Percentiles rank a stretch among this genome's conserved stretches.
These are phyloP conservation scores for Drosophila greeni DNA, from an alignment of 2,888 invertebrate species.

Conservation along the genomic window DNA sequence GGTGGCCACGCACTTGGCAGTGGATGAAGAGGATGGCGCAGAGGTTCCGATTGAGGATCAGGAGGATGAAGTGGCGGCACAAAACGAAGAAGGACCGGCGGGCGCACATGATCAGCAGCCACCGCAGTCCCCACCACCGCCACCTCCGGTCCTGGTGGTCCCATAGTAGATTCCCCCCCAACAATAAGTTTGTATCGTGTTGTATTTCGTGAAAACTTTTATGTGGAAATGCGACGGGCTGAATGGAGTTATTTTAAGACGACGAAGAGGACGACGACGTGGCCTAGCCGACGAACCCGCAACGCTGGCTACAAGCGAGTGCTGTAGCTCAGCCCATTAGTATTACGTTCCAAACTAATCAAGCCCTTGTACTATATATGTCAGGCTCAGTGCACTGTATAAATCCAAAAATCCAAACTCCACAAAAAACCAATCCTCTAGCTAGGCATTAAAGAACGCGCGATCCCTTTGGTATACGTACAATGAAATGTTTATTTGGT, in stretches of 20 bases:
- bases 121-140: constrained; percentile 18
- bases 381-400: constrained; percentile 52
- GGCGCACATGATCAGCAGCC: constrained; percentile 6
- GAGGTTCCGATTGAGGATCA: constrained; percentile 1
- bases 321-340: constrained; percentile 51
- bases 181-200: constrained; percentile 8
- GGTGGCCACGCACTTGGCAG: constrained; percentile 73
- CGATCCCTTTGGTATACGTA: constrained; percentile 41
- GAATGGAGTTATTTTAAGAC: constrained; percentile 18
- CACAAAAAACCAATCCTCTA: constrained; percentile 27
- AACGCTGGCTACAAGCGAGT: constrained; percentile 40
- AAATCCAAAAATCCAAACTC: constrained; percentile 36
- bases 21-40: constrained; percentile 5
- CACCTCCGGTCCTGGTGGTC: constrained; percentile 15
- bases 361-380: constrained; percentile 35
- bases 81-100: constrained; percentile 7
- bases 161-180: constrained; percentile 6
- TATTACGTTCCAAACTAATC: constrained; percentile 56
- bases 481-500: constrained; percentile 64
- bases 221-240: constrained; percentile 16
- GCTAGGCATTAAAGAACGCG: constrained; percentile 56
- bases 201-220: constrained; percentile 15
- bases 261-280: constrained; percentile 18
- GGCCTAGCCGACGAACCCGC: constrained; percentile 30
- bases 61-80: constrained; percentile 13